Evolutionary conservation across 2,888 invertebrate species (phyloP), one percentile per base, ranked within the genome.

Genomic region (Dinocampus coccinellae): DNA sequence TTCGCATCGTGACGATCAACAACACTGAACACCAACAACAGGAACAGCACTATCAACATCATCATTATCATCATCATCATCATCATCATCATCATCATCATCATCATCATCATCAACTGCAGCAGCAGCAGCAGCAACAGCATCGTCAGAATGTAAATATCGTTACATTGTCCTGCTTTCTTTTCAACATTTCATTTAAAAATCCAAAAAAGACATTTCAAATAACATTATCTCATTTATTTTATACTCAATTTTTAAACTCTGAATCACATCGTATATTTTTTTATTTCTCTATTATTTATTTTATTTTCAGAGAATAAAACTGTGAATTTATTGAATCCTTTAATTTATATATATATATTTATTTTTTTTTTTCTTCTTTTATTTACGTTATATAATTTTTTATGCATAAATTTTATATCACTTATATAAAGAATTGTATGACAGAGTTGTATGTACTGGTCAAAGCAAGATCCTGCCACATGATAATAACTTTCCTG

Each of bases 401-500:
- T 20, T 16, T 47, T 47, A 3, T 7, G 9, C 16, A 16, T 47
- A n/a, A 20, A 47, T n/a, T 16, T 47, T 47, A 47, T 47, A 47
- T 47, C 9, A 47, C 47, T 47, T 7, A 1, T 47, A 16, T 4
- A 20, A 47, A 47, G 7, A 16, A 47, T 16, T 47, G 16, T 47
- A 47, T n/a, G 16, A 16, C 16, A 47, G 47, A 47, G 16, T 47
- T 47, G 47, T 47, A n/a, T 39, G 4, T 13, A 39, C 39, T 39
- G 39, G 39, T 2, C 39, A 47, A 47, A n/a, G 16, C 47, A 29
- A 65, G 65, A 70, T 69, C 53, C 39, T 66, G 34, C 11, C n/a
- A 16, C 42, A 13, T 60, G 70, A 70, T 70, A 66, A 39, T 70
- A 70, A 65, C 70, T 70, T 65, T 36, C 24, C 53, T 52, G 33